Conservation (phyloP, 2,888 invertebrate genomes). For the Iphiclides podalirius region DNA sequence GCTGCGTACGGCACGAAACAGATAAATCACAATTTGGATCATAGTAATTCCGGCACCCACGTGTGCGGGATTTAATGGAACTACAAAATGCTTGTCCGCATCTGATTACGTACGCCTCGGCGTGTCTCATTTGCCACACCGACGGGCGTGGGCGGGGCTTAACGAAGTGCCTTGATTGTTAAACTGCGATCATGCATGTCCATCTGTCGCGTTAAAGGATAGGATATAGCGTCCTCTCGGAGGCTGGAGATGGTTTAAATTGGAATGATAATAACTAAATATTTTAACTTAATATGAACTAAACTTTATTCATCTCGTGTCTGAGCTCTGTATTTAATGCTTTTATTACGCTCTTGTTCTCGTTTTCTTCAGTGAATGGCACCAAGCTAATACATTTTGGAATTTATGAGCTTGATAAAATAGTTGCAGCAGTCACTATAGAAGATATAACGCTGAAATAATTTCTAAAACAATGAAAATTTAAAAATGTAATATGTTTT, state of each 20-base stretch:
- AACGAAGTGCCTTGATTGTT: conserved; percentile 26
- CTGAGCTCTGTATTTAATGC: no score
- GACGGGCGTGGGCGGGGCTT: conserved; percentile 30
- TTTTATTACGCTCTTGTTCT: no score
- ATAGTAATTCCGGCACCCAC: conserved; percentile 19
- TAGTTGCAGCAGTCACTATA: no score
- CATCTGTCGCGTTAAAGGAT: neutral
- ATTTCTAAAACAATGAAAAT: no score
- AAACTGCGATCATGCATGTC: neutral
- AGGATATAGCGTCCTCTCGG: neutral
- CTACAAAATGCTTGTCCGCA: conserved; percentile 21
- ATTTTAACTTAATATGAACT: no score
- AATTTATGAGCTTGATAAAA: no score
- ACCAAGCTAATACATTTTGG: no score
- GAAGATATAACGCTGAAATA: no score
- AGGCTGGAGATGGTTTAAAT: neutral
- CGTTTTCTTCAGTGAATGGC: no score
- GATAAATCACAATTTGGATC: conserved; percentile 20
- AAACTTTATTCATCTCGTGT: no score
- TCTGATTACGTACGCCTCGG: conserved; percentile 27
- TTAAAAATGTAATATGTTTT: no score
- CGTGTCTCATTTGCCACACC: conserved; percentile 31
- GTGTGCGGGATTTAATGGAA: conserved; percentile 22
- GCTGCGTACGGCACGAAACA: neutral
- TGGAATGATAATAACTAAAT: no score